A percentile compares a stretch with the other conserved stretches of the same genome.
These are phyloP conservation scores for Hirtodrosophila duncani DNA, from an alignment of 2,888 invertebrate genomes.

Conservation along the genomic window DNA sequence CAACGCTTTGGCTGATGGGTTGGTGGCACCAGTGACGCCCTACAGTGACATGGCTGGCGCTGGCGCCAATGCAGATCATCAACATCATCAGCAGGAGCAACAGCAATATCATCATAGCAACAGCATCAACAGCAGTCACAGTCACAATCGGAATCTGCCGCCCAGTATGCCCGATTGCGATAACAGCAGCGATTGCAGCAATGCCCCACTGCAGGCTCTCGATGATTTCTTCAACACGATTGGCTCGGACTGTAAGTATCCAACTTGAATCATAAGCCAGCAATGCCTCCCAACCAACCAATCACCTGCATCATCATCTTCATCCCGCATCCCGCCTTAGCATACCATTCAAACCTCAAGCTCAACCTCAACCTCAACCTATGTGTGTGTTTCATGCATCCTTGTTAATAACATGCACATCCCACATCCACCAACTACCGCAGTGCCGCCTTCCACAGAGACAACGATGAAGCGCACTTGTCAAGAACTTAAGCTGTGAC, in stretches of 20 bases:
- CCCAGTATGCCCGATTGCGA: constrained; percentile 45
- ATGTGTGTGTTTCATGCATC: too few relatives aligned
- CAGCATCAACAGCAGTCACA: constrained; percentile 13
- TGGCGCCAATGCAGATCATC: constrained; percentile 60
- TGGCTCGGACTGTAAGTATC: constrained; percentile 49
- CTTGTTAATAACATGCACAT: too few relatives aligned
- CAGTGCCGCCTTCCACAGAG: neutral
- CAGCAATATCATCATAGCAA: constrained; percentile 1
- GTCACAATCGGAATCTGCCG: constrained; percentile 33
- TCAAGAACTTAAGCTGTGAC: constrained; percentile 90
- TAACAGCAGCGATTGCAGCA: constrained; percentile 55
- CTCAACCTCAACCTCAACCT: too few relatives aligned
- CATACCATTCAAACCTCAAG: too few relatives aligned
- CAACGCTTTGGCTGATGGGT: constrained; percentile 48
- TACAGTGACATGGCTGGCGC: constrained; percentile 57
- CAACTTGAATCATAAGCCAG: too few relatives aligned
- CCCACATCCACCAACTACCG: too few relatives aligned
- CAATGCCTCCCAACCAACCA: neutral
- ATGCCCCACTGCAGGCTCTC: constrained; percentile 49
- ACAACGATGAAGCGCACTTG: constrained; percentile 63
- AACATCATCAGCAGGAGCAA: constrained; percentile 29
- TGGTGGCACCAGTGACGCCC: constrained; percentile 28
- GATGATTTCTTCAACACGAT: constrained; percentile 52
- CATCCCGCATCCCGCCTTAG: neutral
- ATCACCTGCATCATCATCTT: constrained; percentile 2